Conservation (phyloP, 2,888 invertebrate species). For the Melanotus villosus region DNA sequence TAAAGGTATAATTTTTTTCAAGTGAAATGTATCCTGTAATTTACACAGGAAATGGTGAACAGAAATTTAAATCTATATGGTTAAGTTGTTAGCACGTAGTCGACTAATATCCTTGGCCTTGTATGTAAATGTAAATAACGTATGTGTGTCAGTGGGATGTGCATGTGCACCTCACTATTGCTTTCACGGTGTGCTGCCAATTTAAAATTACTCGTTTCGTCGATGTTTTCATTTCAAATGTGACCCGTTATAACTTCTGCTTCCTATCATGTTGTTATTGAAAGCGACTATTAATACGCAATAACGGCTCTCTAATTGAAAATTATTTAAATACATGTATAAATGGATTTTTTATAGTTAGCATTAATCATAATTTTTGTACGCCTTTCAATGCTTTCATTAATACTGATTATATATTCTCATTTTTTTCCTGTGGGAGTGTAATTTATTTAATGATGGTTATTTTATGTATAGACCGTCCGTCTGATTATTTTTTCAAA, state of each 20-base stretch:
- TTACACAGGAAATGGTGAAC: no score
- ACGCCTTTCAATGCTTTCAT: neutral
- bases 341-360: neutral
- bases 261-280: neutral
- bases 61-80: conserved; percentile 5
- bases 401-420: no score
- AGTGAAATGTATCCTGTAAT: no score
- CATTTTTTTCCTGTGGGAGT: no score
- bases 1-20: no score
- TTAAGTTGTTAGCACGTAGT: conserved; percentile 43
- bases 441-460: no score
- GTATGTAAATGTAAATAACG: conserved; percentile 49
- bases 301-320: conserved; percentile 20
- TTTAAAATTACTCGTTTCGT: conserved; percentile 33
- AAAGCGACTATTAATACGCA: conserved; percentile 13
- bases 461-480: no score
- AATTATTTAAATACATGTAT: neutral
- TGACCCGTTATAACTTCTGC: conserved; percentile 10
- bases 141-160: conserved; percentile 54
- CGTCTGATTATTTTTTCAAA: no score
- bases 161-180: conserved; percentile 55
- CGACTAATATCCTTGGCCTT: conserved; percentile 51
- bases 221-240: conserved; percentile 29
- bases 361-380: neutral
- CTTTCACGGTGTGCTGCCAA: conserved; percentile 53